Evolutionary conservation across 2,797 vertebrate genomes (phyloP).

Genomic region (Antennarius maculatus): DNA sequence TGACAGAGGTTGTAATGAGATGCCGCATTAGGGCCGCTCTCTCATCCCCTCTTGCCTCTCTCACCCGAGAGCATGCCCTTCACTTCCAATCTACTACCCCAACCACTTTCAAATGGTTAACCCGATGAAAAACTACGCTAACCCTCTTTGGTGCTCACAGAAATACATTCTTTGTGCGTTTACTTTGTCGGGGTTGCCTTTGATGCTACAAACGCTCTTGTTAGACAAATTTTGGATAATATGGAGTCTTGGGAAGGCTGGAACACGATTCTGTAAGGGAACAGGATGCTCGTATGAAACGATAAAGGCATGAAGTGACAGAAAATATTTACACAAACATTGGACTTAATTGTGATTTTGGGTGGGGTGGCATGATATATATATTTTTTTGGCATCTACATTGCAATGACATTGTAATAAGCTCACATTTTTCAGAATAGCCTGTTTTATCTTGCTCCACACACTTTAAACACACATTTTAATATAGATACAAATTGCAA

Average conservation of each 20-base stretch:
- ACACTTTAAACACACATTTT: no score
- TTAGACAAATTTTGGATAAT: conserved; percentile 41
- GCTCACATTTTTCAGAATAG: no score
- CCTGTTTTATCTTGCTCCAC: no score
- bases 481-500: no score
- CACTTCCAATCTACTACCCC: conserved; percentile 87
- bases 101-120: conserved; percentile 86
- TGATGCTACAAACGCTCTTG: conserved; percentile 61
- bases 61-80: conserved; percentile 86
- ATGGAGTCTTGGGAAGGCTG: conserved; percentile 29
- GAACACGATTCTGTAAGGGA: conserved; percentile 23
- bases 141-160: conserved; percentile 77
- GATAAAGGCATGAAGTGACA: background rate
- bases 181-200: conserved; percentile 61
- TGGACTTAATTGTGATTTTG: background rate
- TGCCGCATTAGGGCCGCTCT: conserved; percentile 90
- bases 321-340: conserved; percentile 1
- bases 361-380: no score
- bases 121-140: conserved; percentile 83
- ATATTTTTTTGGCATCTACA: no score
- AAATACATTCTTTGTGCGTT: conserved; percentile 72
- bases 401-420: no score
- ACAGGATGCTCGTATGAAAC: background rate
- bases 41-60: conserved; percentile 83
- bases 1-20: conserved; percentile 98